Evolutionary conservation across 2,113 vertebrate species (phyloP).

Genomic region (Anthoscopus minutus): DNA sequence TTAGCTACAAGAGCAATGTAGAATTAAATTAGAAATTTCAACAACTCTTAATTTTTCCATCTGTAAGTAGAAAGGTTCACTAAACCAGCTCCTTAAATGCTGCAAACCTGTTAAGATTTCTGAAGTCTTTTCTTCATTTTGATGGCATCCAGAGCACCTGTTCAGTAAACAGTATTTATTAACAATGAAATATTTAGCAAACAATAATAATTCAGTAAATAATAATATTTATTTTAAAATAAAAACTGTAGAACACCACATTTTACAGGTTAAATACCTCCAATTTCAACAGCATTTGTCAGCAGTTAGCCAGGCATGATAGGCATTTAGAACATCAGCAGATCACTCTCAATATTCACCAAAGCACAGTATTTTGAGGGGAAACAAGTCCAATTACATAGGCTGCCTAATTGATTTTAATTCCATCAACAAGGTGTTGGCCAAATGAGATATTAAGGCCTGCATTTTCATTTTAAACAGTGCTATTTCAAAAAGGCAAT

Average conservation of each 20-base stretch:
- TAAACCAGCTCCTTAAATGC: background rate
- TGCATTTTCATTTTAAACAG: background rate
- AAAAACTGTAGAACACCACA: background rate
- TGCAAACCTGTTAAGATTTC: background rate
- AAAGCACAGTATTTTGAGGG: background rate
- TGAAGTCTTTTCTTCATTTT: background rate
- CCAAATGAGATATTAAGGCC: background rate
- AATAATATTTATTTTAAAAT: background rate
- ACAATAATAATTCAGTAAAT: background rate
- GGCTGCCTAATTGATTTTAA: background rate
- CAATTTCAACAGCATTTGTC: background rate
- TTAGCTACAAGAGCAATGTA: background rate
- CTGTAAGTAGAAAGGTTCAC: background rate
- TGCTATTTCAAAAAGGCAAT: background rate
- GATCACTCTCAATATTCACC: background rate
- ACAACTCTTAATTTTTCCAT: background rate
- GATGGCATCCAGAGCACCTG: background rate
- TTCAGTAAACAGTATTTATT: background rate
- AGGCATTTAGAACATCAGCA: background rate
- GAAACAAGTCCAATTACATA: background rate
- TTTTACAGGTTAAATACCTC: background rate
- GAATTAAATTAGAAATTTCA: background rate
- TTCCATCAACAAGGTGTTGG: background rate
- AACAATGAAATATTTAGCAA: background rate
- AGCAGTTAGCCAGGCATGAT: background rate